Percentiles rank a stretch among this genome's conserved stretches.
Conservation (phyloP, 1,140 invertebrate species). For the Steinernema khuongi region DNA sequence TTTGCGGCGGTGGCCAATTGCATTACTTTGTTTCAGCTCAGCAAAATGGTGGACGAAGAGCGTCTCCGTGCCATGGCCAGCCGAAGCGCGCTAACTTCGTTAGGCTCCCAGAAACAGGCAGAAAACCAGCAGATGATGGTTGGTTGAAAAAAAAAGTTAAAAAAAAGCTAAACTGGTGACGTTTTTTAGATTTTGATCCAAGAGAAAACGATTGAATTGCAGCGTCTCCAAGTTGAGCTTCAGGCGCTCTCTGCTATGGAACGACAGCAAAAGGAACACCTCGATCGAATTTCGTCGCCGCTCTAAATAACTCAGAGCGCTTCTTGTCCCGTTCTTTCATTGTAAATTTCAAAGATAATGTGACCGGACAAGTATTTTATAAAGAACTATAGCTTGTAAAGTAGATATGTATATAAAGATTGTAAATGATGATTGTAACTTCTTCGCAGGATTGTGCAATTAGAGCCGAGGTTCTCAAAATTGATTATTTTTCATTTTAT, state of each 20-base stretch:
- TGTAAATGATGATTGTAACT: no score
- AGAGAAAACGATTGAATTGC: background rate
- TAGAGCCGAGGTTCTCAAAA: no score
- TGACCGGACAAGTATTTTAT: no score
- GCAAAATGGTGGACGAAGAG: background rate
- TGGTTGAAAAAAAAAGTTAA: background rate
- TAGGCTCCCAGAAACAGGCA: background rate
- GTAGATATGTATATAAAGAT: no score
- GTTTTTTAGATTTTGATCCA: background rate
- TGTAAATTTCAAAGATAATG: no score
- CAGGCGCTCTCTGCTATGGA: background rate
- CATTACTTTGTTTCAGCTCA: constrained; percentile 1
- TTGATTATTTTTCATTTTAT: no score
- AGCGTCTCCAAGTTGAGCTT: background rate
- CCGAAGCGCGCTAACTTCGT: background rate
- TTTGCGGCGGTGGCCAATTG: background rate
- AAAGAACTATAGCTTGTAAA: no score
- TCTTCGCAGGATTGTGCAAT: no score
- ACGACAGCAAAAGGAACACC: background rate
- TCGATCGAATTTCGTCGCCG: background rate
- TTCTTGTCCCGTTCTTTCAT: no score
- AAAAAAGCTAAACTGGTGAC: no score
- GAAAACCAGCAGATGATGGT: background rate
- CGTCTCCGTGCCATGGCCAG: background rate
- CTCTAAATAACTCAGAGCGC: background rate